These are phyloP conservation scores for Danaus plexippus DNA, from an alignment of 1,140 invertebrate genomes.

Conservation along the genomic window DNA sequence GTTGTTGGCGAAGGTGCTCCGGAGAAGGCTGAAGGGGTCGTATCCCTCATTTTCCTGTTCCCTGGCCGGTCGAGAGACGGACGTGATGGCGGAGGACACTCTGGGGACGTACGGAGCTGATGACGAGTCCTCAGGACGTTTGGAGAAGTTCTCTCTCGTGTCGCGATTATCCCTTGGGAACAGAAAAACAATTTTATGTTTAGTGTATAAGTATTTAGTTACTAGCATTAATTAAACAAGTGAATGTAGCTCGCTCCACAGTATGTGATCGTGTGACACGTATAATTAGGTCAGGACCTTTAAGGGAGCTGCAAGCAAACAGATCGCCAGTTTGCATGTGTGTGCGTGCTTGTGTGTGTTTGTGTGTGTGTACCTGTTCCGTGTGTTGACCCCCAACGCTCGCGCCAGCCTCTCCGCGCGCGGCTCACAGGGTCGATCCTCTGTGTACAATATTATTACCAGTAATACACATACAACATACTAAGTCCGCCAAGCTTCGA, in stretches of 20 bases:
- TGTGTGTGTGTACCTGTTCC: constrained; percentile 30
- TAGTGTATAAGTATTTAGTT: no score
- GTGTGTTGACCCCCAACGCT: constrained; percentile 48
- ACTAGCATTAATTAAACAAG: neutral
- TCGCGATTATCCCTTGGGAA: constrained; percentile 10
- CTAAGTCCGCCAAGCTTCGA: neutral
- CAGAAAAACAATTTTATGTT: no score
- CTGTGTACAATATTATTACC: constrained; percentile 5
- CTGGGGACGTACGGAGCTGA: constrained; percentile 29
- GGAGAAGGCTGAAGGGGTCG: constrained; percentile 46
- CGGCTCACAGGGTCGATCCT: constrained; percentile 15
- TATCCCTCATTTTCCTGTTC: constrained; percentile 21
- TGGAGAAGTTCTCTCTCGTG: constrained; percentile 18
- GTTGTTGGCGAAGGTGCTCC: constrained; percentile 47
- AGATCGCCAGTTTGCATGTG: no score
- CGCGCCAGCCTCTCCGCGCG: constrained; percentile 34
- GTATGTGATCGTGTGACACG: no score
- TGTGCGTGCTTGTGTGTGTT: constrained; percentile 5
- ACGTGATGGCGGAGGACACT: constrained; percentile 27
- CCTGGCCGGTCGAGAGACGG: constrained; percentile 3
- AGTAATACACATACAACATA: neutral
- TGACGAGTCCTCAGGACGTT: constrained; percentile 32
- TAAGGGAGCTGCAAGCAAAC: no score
- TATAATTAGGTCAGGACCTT: no score
- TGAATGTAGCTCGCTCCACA: no score